A percentile compares a stretch with the other conserved stretches of the same genome.
These are phyloP conservation scores for Chrysemys picta DNA, from an alignment of 2,113 vertebrate species.

Conservation along the genomic window DNA sequence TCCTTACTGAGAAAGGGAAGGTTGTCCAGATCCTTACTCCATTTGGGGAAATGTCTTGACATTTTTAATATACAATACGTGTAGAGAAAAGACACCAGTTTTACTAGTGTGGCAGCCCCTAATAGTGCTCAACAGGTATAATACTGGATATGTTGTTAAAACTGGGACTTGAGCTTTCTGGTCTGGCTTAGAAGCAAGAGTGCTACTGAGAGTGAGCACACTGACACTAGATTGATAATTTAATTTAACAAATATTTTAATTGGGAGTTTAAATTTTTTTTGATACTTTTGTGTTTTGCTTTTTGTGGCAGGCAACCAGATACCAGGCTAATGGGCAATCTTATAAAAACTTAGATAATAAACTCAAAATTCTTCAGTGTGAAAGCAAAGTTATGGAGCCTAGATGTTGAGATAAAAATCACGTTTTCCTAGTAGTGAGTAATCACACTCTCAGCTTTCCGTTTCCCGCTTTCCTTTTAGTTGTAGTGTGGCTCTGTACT, in stretches of 20 bases:
- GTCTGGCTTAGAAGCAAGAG: background rate
- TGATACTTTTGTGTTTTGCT: too few relatives aligned
- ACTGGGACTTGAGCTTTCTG: background rate
- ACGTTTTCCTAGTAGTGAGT: background rate
- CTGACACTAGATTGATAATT: background rate
- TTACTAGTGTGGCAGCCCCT: background rate
- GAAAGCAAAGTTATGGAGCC: background rate
- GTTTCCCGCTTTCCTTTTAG: background rate
- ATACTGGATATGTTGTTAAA: background rate
- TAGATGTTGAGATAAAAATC: background rate
- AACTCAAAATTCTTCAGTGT: accelerated
- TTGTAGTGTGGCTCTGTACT: background rate
- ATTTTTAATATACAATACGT: background rate
- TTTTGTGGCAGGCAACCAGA: background rate
- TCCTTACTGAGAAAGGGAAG: background rate
- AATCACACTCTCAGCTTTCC: background rate
- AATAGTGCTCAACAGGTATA: background rate
- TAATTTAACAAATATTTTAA: background rate
- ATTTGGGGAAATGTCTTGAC: background rate
- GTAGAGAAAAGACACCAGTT: background rate
- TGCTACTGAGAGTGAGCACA: background rate
- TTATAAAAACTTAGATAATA: background rate
- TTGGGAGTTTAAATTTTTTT: background rate
- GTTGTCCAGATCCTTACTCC: background rate
- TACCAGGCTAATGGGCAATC: background rate